phyloP scores from a whole-genome alignment of 2,113 vertebrate genomes.

The Tupaia tana region DNA sequence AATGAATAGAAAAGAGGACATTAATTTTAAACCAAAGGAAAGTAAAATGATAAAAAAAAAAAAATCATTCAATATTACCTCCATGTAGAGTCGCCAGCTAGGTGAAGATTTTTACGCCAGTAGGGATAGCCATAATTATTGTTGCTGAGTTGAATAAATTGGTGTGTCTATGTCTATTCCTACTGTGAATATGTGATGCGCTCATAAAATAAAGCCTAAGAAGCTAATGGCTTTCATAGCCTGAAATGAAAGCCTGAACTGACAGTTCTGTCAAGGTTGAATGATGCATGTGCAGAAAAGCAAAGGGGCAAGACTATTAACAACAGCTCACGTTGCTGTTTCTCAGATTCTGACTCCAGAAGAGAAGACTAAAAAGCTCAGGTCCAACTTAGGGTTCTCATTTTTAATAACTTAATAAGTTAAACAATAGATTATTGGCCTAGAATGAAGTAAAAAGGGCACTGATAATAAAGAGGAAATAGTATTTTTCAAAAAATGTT shows the following conservation, averaged over 20 bases:
- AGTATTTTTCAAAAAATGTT: neutral
- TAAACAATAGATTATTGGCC: neutral
- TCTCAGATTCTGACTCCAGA: neutral
- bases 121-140: too few relatives aligned
- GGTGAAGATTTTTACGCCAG: too few relatives aligned
- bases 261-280: neutral
- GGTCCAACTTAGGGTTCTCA: neutral
- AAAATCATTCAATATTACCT: too few relatives aligned
- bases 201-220: too few relatives aligned
- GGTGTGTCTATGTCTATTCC: too few relatives aligned
- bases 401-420: neutral
- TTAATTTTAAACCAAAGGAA: neutral
- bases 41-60: neutral
- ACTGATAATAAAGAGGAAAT: neutral
- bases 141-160: too few relatives aligned
- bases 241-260: neutral
- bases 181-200: too few relatives aligned
- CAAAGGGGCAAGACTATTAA: neutral
- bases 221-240: too few relatives aligned
- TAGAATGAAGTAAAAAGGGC: neutral
- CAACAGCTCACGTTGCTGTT: neutral
- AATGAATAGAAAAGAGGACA: neutral
- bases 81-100: too few relatives aligned
- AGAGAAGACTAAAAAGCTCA: neutral
- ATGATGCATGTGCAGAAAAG: neutral